These are phyloP conservation scores for Epinotia brunnichana DNA, from an alignment of 2,888 invertebrate genomes.

Conservation along the genomic window DNA sequence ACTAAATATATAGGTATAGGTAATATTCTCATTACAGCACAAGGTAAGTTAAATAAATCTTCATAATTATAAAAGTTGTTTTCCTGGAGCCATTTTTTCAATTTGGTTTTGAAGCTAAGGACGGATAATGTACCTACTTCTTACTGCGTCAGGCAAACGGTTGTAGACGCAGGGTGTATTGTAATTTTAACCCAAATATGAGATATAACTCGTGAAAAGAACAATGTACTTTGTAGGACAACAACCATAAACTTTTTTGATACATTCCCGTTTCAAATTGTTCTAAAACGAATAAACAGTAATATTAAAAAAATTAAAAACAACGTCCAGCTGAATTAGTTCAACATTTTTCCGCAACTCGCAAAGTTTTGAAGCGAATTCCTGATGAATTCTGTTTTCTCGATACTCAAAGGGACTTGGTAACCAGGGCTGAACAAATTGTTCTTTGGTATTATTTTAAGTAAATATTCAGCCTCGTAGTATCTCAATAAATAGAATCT, in stretches of 20 bases:
- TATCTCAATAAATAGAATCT: slow-evolving; percentile 6
- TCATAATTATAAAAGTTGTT: too few species aligned
- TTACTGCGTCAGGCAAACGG: too few species aligned
- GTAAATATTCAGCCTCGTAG: background rate
- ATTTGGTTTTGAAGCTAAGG: too few species aligned
- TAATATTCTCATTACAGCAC: too few species aligned
- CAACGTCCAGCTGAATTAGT: slow-evolving; percentile 3
- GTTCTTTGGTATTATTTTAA: slow-evolving; percentile 4
- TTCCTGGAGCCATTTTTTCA: too few species aligned
- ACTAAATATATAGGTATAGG: too few species aligned
- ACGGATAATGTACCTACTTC: too few species aligned
- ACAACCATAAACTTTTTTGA: background rate
- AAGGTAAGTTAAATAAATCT: too few species aligned
- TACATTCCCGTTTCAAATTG: background rate
- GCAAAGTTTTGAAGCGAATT: slow-evolving; percentile 22
- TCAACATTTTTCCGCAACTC: background rate
- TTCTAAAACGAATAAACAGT: background rate
- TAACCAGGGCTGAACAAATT: slow-evolving; percentile 16
- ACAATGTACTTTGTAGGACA: too few species aligned
- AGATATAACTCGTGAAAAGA: too few species aligned
- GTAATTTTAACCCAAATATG: too few species aligned
- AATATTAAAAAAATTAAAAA: slow-evolving; percentile 6
- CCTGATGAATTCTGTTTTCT: slow-evolving; percentile 33
- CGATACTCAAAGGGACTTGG: slow-evolving; percentile 20
- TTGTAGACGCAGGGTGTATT: too few species aligned